Base-by-base conservation (phyloP, 2,113 vertebrate species). In the Peromyscus maniculatus region DNA sequence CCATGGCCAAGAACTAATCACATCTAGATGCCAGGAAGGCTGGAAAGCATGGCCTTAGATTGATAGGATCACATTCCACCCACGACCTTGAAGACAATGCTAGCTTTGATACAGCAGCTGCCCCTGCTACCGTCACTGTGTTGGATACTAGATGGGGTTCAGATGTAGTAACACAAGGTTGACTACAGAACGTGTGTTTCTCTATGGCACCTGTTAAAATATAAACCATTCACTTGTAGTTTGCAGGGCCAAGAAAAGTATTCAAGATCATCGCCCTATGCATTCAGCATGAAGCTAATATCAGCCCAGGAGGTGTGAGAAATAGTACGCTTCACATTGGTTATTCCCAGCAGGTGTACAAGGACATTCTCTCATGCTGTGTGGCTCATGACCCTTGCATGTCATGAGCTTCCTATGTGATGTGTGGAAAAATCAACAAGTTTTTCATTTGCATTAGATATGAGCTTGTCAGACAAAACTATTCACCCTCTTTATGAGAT, bases 391-490 rank as follows among this genome's bases (percentile, higher is more conserved):
- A 43, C 5, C 7, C 24, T 17, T 24, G 15, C 21, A 49, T 46
- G 49, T 66, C 6, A 79, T 39, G 82, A 69, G n/a, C 49, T 83
- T 7, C 62, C 16, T 49, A 3, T 2, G 5, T 59, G 52, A 69
- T 31, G 43, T 64, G 5, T 21, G 13, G 52, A 80, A 84, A 94
- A 93, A 72, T 17, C 74, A 80, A 84, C 71, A 80, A 88, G 11
- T 16, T 90, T 67, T 77, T 17, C 33, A 64, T 75, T 78, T 92
- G 92, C 5, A 59, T 74, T 93, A 78, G 59, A 94, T 72, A 55
- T 79, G 36, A 96, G 69, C 11, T 69, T 82, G 22, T 46, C 75
- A 93, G 49, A 66, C 5, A 95, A 96, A 43, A 90, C 66, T 52
- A 74, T 22, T 87, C 19, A 91, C 36, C 72, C 33, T 62, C 12